Base-by-base conservation (phyloP, 2,888 invertebrate genomes). In the Oscheius sp. region DNA sequence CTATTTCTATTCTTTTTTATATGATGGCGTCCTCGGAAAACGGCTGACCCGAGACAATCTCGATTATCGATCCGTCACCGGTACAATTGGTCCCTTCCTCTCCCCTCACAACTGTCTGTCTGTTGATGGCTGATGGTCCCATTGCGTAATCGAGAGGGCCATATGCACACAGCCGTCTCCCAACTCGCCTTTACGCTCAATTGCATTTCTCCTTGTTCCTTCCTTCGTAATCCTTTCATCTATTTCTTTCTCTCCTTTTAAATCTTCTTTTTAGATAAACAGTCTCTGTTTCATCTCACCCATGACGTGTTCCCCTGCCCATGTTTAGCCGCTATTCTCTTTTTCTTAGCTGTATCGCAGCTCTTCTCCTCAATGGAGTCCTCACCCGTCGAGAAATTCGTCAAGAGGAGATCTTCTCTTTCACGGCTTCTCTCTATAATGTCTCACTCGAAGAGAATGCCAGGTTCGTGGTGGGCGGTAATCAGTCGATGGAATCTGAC, bases 391-490 rank as follows among this genome's bases (percentile, higher is more conserved):
- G 62, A 2, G 28, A 50, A 47, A 22, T 20, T 1, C 24, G 62
- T 6, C 41, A 67, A n/a, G 67, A 67, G n/a, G 38, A n/a, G 38
- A 36, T 38, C 33, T 91, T 93, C 86, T 90, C 89, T 77, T 95
- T 95, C 88, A 90, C 91, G 17, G 89, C 90, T 81, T 87, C 90
- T 41, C 87, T 90, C 26, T 95, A 94, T 90, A 94, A 94, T 90
- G 92, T 92, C 84, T 92, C 91, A 86, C 92, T 95, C 84, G 91
- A 92, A 68, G 97, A 97, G 88, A 95, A 95, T 89, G 93, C 93
- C 82, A 90, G 93, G 70, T 63, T 50, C n/a, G 33, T 32, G 6
- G 26, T 17, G 24, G 30, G 41, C 26, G 38, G 24, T 38, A 38
- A 59, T 59, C 59, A 44, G 59, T 20, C 44, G 24, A n/a, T 20